phyloP scores from a whole-genome alignment of 2,113 vertebrate species.

The Castor canadensis region DNA sequence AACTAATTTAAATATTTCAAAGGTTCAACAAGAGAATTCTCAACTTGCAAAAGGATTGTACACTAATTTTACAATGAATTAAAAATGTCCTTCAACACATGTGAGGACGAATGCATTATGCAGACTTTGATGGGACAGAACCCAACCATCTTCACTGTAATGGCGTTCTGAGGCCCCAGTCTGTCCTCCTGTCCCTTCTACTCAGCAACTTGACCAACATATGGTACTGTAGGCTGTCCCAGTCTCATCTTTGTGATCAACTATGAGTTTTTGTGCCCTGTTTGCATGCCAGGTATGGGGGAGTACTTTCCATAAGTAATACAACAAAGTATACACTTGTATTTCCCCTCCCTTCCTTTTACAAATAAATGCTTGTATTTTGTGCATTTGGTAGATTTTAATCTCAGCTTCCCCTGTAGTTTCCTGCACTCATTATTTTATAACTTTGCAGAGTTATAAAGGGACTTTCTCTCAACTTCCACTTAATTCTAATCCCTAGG shows the following conservation, averaged over 20 bases:
- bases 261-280: neutral
- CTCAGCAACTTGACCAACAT: too few species aligned
- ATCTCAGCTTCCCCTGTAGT: neutral
- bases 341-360: neutral
- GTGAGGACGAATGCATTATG: neutral
- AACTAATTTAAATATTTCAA: neutral
- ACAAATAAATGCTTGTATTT: neutral
- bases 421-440: neutral
- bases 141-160: neutral
- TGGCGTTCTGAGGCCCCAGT: too few species aligned
- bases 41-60: neutral
- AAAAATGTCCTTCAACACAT: neutral
- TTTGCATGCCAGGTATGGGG: neutral
- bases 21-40: neutral
- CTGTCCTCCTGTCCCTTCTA: neutral
- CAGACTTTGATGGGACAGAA: too few species aligned
- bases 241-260: neutral
- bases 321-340: fast-evolving
- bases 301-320: neutral
- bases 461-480: neutral
- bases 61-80: neutral
- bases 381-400: neutral
- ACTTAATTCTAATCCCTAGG: neutral
- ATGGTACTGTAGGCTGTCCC: too few species aligned
- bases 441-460: neutral